Evolutionary conservation across 2,888 invertebrate species (phyloP).

Genomic region (Caenorhabditis plicata): DNA sequence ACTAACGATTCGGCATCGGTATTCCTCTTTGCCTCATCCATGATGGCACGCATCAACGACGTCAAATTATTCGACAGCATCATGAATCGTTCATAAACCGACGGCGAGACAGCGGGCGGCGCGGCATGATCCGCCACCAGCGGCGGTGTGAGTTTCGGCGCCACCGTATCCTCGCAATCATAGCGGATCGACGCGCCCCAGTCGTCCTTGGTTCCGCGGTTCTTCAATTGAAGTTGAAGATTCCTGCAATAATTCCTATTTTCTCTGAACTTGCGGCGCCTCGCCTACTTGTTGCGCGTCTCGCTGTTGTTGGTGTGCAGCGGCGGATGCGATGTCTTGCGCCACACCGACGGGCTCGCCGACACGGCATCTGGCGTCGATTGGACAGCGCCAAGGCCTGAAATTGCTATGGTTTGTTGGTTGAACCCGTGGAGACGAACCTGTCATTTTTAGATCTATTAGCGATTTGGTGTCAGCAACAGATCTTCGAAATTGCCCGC

Average conservation of each 20-base stretch:
- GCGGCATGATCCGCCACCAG: neutral
- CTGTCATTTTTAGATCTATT: too few species aligned
- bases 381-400: constrained; percentile 15
- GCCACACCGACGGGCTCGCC: constrained; percentile 34
- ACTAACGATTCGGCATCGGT: constrained; percentile 64
- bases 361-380: constrained; percentile 12
- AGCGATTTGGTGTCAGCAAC: too few species aligned
- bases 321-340: constrained; percentile 44
- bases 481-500: too few species aligned
- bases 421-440: too few species aligned
- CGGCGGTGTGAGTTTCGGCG: neutral
- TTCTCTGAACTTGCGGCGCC: neutral
- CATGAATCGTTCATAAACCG: constrained; percentile 29
- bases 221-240: constrained; percentile 29
- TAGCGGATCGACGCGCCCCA: constrained; percentile 34
- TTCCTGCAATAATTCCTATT: constrained; percentile 1
- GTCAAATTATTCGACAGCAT: constrained; percentile 56
- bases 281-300: constrained; percentile 8
- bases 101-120: constrained; percentile 18
- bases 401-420: neutral
- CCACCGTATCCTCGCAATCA: constrained; percentile 10
- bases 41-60: constrained; percentile 55
- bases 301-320: constrained; percentile 29
- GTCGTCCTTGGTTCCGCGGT: constrained; percentile 33
- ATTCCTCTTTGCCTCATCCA: constrained; percentile 59